Evolutionary conservation across 2,797 vertebrate genomes (phyloP), one percentile per base, ranked within the genome.

Genomic region (Arnoldichthys spilopterus): DNA sequence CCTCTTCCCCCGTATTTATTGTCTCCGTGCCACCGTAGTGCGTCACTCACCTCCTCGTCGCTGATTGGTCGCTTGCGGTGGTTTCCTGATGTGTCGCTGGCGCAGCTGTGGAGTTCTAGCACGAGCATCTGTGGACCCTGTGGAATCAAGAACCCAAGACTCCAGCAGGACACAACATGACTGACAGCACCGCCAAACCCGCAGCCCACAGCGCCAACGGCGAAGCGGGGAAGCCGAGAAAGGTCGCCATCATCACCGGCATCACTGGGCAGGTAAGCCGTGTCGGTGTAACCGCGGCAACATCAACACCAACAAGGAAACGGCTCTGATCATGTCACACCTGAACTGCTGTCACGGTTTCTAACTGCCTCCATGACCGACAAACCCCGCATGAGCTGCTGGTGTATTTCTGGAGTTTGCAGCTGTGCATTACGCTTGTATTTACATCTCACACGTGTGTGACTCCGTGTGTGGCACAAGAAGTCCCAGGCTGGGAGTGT

Each of bases 241-340:
- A 88, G 64, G 93, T 95, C 58, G 94, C 94, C 0, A 73, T 95
- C 6, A 91, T 95, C 77, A 95, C 94, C 40, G 94, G 94, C 84
- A 94, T 95, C 89, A 95, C 94, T 32, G 94, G 94, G 20, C 94
- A 95, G 94, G 94, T 95, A 91, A 34, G 28, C 56, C 24, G 56
- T 26, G 26, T 6, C 22, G 22, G 63, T 64, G n/a, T 20, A 34
- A 30, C 40, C 49, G 12, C 15, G 49, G 43, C 22, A 24, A 30
- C 54, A 13, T 20, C 49, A 47, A 47, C 12, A 16, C 12, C 43
- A 5, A 54, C 53, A 7, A 51, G 32, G 34, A 61, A 40, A 40
- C 40, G 20, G 13, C 1, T 7, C 9, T 0, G 2, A 24, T 13
- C 53, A 11, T 7, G 12, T 9, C 22, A 2, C 53, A n/a, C 53